Conservation (phyloP, 2,113 vertebrate genomes). For the Thymallus thymallus region DNA sequence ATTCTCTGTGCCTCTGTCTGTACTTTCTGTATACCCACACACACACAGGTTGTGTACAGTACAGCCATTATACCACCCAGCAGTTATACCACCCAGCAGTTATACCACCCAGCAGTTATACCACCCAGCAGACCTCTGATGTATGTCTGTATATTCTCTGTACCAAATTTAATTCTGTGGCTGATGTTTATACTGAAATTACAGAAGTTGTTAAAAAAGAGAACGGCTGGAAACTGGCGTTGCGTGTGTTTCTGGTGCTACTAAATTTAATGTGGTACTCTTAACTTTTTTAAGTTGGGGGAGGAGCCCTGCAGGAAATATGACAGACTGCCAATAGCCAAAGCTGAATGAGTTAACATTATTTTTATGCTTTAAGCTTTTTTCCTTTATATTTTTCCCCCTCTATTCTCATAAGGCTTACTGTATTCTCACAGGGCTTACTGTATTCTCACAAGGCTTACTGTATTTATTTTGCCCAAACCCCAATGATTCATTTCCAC, state of each 20-base stretch:
- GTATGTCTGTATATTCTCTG: constrained; percentile 57
- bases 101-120: constrained; percentile 23
- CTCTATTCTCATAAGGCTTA: background rate
- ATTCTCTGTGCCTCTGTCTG: no score
- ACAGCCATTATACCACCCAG: constrained; percentile 6
- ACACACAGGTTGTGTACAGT: constrained; percentile 69
- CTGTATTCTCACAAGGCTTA: no score
- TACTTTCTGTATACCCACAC: constrained; percentile 50
- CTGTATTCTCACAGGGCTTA: no score
- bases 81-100: constrained; percentile 37
- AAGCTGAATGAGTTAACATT: background rate
- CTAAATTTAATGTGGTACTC: no score
- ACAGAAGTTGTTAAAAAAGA: constrained; percentile 24
- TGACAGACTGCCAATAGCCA: no score
- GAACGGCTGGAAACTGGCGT: constrained; percentile 2
- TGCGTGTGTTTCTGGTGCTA: background rate
- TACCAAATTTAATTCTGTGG: constrained; percentile 11
- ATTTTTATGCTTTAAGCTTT: background rate
- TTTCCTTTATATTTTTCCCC: background rate
- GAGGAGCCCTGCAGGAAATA: background rate
- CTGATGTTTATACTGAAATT: constrained; percentile 11
- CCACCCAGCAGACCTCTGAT: constrained; percentile 40
- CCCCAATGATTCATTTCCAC: background rate
- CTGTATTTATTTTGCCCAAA: background rate
- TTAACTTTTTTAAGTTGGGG: no score